Evolutionary conservation across 1,140 invertebrate species (phyloP), one percentile per base, ranked within the genome.

Genomic region (Stenopsyche tienmushanensis): DNA sequence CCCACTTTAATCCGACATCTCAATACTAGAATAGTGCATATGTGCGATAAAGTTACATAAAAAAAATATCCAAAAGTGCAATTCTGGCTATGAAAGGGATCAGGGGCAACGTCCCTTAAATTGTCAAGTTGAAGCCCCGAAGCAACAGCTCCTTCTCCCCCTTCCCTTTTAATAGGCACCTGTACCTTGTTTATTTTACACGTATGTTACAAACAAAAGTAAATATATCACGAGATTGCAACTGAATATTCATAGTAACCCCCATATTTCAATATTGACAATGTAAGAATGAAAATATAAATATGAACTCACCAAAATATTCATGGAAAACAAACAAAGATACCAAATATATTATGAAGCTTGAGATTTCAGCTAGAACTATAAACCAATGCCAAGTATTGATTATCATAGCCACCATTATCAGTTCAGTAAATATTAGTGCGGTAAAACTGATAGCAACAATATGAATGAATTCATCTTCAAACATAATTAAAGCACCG

Each of bases 401-500:
- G 67, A 99, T 91, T 0, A 96, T 99, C 63, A 99, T 84, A 25
- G 96, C 96, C 52, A 99, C 96, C 97, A 99, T 99, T 47, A 99
- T 90, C 55, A 99, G 84, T 83, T 99, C 98, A 0, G 97, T 99
- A 47, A 99, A 83, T 70, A 99, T 96, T 15, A 99, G 84, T 20
- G 97, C 92, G 10, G 97, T 97, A 80, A 99, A 99, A 74, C 95
- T 98, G 73, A 99, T 99, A 64, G 96, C 93, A 13, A 99, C 96
- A 73, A 99, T 97, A 77, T 99, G 97, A 72, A 99, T 97, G 73
- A 99, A 96, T 80, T 99, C 97, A 73, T 97, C 94, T 76, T 99
- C 95, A 78, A 99, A 99, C 63, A 99, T 85, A 53, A 98, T 86
- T 58, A 99, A 84, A 1, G 97, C 96, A 50, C 96, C 96, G 76